These are phyloP conservation scores for Bursaphelenchus mucronatus DNA, from an alignment of 1,140 invertebrate species.

Conservation along the genomic window DNA sequence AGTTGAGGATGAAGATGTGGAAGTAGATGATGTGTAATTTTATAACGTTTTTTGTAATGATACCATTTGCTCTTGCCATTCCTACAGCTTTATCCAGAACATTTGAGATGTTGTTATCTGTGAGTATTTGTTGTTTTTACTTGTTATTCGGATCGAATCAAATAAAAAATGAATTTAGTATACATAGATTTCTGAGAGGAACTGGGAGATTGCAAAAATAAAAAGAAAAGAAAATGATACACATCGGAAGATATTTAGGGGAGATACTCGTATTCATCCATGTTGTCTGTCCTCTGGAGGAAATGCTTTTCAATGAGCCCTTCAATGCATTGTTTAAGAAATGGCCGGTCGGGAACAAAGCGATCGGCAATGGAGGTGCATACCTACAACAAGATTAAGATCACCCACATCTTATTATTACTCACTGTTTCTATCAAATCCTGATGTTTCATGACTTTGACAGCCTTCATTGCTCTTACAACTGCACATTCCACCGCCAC, in stretches of 20 bases:
- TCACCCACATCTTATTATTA: not conserved
- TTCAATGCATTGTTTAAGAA: slow-evolving; percentile 10
- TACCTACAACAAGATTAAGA: slow-evolving; percentile 1
- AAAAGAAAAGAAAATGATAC: no score
- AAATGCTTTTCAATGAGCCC: slow-evolving; percentile 21
- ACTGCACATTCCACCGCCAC: slow-evolving; percentile 13
- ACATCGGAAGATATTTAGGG: not conserved
- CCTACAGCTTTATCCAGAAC: no score
- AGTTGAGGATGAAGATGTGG: no score
- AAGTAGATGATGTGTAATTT: no score
- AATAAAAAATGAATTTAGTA: no score
- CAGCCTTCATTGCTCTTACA: slow-evolving; percentile 19
- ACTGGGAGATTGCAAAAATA: no score
- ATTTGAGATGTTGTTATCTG: no score
- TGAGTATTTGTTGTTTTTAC: no score
- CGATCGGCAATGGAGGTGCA: slow-evolving; percentile 1
- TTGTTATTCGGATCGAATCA: no score
- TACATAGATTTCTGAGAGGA: no score
- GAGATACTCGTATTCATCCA: slow-evolving; percentile 17
- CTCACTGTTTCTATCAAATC: not conserved
- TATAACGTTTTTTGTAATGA: no score
- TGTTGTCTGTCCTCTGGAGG: slow-evolving; percentile 2
- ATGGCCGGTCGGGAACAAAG: slow-evolving; percentile 4
- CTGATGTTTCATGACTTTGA: slow-evolving; percentile 11
- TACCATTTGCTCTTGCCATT: no score